A percentile compares a stretch with the other conserved stretches of the same genome.
Conservation (phyloP, 2,797 vertebrate genomes). For the Pelochelys cantorii region DNA sequence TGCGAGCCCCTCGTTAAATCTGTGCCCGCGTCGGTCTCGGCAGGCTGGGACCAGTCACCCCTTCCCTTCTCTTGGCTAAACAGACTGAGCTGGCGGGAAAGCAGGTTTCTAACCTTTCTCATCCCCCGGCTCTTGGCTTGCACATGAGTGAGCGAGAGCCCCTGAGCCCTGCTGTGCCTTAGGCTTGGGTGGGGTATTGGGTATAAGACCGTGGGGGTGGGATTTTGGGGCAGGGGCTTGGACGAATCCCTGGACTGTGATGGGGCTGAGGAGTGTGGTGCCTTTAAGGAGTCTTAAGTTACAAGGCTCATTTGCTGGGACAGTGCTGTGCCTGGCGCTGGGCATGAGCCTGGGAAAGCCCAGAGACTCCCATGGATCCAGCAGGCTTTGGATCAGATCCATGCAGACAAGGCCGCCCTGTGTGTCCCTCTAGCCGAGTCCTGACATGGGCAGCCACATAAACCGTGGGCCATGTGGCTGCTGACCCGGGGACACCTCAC, state of each 20-base stretch:
- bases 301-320: background rate
- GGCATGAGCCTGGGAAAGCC: too few relatives aligned
- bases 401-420: background rate
- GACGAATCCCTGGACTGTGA: background rate
- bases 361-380: background rate
- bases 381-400: background rate
- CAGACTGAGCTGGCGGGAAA: background rate
- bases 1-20: too few relatives aligned
- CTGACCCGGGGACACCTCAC: background rate
- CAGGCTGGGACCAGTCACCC: background rate
- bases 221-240: background rate
- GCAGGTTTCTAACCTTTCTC: background rate
- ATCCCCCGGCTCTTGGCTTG: background rate
- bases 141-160: too few relatives aligned
- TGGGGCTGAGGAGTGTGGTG: background rate
- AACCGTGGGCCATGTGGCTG: background rate
- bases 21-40: background rate
- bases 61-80: background rate
- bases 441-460: background rate
- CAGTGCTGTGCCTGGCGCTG: background rate
- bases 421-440: background rate
- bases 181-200: background rate
- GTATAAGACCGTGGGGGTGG: background rate
- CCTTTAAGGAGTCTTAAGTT: background rate
- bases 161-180: background rate